A percentile compares a stretch with the other conserved stretches of the same genome.
Evolutionary conservation across 2,888 invertebrate genomes (phyloP).

Genomic region (Acronicta psi): DNA sequence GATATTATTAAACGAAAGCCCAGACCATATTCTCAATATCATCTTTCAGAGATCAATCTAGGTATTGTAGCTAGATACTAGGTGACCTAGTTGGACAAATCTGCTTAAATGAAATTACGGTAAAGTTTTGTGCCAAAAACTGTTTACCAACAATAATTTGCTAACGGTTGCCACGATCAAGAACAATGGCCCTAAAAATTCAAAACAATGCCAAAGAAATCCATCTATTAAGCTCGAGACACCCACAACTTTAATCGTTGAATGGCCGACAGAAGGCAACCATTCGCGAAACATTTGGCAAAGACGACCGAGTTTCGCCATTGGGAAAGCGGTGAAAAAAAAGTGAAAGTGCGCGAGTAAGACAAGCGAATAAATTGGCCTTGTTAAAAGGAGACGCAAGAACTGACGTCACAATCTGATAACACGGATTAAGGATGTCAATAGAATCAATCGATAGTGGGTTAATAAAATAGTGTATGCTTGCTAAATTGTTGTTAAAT

Average conservation of each 20-base stretch:
- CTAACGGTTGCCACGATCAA: slow-evolving; percentile 40
- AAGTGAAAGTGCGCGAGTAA: slow-evolving; percentile 82
- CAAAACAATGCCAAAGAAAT: slow-evolving; percentile 64
- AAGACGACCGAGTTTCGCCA: slow-evolving; percentile 78
- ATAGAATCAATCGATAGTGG: slow-evolving; percentile 34
- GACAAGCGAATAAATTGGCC: slow-evolving; percentile 56
- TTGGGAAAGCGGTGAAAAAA: slow-evolving; percentile 84
- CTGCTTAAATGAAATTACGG: slow-evolving; percentile 12
- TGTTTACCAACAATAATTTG: slow-evolving; percentile 41
- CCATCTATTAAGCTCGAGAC: slow-evolving; percentile 51
- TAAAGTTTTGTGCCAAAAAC: slow-evolving; percentile 35
- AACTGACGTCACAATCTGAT: slow-evolving; percentile 63
- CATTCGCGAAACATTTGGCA: slow-evolving; percentile 80
- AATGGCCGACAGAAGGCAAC: slow-evolving; percentile 51
- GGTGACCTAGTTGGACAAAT: slow-evolving; percentile 2
- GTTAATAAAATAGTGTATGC: slow-evolving; percentile 20
- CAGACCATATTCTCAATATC: not conserved
- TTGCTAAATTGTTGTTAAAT: slow-evolving; percentile 18
- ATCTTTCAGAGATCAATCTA: not conserved
- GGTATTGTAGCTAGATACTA: not conserved
- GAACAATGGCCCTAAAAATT: slow-evolving; percentile 55
- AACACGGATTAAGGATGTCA: slow-evolving; percentile 54
- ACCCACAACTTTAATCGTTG: slow-evolving; percentile 52
- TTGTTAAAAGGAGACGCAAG: slow-evolving; percentile 63
- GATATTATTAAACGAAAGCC: slow-evolving; percentile 6